These are phyloP conservation scores for Drosophila glabriapex DNA, from an alignment of 2,888 invertebrate species.

Conservation along the genomic window DNA sequence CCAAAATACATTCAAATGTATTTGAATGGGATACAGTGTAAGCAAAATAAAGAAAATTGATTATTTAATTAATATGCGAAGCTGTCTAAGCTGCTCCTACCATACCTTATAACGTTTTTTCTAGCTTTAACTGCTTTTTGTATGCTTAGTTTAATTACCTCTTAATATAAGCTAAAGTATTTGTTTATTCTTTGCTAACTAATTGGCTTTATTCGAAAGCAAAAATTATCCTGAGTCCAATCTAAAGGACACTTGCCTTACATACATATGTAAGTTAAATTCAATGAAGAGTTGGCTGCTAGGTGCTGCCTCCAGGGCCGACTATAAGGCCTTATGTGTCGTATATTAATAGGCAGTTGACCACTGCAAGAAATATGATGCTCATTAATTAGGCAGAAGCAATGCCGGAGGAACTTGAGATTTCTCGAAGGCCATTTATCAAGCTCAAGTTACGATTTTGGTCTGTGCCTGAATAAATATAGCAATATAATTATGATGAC, in stretches of 20 bases:
- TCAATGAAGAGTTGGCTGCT: conserved; percentile 6
- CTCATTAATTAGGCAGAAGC: conserved; percentile 72
- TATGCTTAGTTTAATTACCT: not conserved
- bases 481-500: conserved; percentile 67
- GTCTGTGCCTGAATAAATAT: conserved; percentile 48
- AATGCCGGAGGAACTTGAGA: conserved; percentile 57
- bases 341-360: conserved; percentile 56
- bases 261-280: not conserved
- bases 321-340: conserved; percentile 37
- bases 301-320: conserved; percentile 18
- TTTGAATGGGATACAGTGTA: too few relatives aligned
- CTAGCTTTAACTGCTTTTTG: not conserved
- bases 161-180: not conserved
- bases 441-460: conserved; percentile 50
- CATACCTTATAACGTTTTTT: not conserved
- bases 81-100: not conserved
- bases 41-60: not conserved
- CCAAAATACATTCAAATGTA: not conserved
- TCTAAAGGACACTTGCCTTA: not conserved
- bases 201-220: not conserved
- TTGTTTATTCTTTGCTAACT: not conserved
- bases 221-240: not conserved
- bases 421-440: conserved; percentile 62
- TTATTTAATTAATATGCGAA: not conserved
- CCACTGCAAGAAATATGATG: conserved; percentile 45